Base-by-base conservation (phyloP, 2,888 invertebrate genomes). In the Drosophila macrospina region DNA sequence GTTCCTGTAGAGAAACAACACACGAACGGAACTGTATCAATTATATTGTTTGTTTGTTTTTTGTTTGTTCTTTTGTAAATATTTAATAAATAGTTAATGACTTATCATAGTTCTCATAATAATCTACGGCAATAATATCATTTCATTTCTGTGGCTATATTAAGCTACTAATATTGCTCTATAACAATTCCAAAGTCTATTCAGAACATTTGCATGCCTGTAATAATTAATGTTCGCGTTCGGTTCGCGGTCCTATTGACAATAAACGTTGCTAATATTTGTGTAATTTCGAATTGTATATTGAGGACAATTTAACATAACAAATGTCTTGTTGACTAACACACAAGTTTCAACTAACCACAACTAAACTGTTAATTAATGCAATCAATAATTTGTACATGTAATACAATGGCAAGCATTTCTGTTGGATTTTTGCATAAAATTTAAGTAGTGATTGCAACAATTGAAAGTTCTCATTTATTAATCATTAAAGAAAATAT, bases 71-170 rank as follows among this genome's bases (percentile, higher is more conserved):
- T 20, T 6, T 28, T 16, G 6, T 24, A 32, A 30, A 20, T 42
- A 41, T 42, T 41, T 41, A 41, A 13, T 44, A 15, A 32, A 44
- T 34, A 44, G 15, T 55, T 55, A 55, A 26, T 34, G 16, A 55
- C 34, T 55, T 44, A 44, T 44, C 55, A 26, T 34, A n/a, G 15
- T 3, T 8, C 8, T 26, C 13, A 34, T 44, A 55, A 55, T 26
- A 15, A 34, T 34, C 24, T 34, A 34, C 10, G 34, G 34, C 32
- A 55, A 55, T 26, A 52, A 13, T 32, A 5, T 30, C n/a, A 41
- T 41, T 32, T 30, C n/a, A 41, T 41, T 32, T n/a, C 5, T n/a
- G 39, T 30, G 39, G 8, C n/a, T 41, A 32, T 32, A 10, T 28
- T 39, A 32, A 48, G n/a, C 36, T 42, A n/a, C n/a, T n/a, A n/a